Conservation (phyloP, 37 sponge, comb jelly and placozoan genomes). For the Aplysina aerophoba region DNA sequence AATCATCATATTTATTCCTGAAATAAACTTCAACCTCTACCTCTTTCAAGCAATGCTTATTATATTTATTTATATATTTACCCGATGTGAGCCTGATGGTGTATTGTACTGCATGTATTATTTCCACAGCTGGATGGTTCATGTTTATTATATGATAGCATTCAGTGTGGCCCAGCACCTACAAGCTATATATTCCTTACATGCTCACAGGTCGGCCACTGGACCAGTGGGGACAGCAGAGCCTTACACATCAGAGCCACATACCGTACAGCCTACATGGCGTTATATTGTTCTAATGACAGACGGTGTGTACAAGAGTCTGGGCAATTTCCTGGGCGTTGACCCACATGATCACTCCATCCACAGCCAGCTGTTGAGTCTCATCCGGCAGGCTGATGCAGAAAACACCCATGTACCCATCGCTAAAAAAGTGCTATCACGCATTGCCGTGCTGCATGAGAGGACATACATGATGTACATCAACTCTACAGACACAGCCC, state of each 20-base stretch:
- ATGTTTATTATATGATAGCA: neutral
- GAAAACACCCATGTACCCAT: neutral
- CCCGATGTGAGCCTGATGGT: no score
- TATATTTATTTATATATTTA: no score
- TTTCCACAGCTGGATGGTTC: no score
- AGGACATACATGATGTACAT: slow-evolving; percentile 25
- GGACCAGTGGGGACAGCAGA: slow-evolving; percentile 59
- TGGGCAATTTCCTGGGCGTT: neutral
- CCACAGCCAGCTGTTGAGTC: slow-evolving; percentile 34
- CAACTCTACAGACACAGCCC: slow-evolving; percentile 23
- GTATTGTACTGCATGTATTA: no score
- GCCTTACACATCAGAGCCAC: slow-evolving; percentile 35
- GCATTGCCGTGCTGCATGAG: slow-evolving; percentile 49
- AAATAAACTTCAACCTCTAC: no score
- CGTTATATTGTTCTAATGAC: slow-evolving; percentile 82
- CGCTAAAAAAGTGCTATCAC: slow-evolving; percentile 49
- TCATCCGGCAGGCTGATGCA: slow-evolving; percentile 23
- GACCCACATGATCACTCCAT: slow-evolving; percentile 17
- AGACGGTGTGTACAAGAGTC: slow-evolving; percentile 86
- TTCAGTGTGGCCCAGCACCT: neutral
- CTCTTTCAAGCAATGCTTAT: no score
- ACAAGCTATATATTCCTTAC: neutral
- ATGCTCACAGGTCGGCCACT: slow-evolving; percentile 47
- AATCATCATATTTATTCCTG: no score
- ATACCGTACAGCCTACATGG: slow-evolving; percentile 29